Evolutionary conservation across 2,797 vertebrate genomes (phyloP).

Genomic region (Pempheris klunzingeri): DNA sequence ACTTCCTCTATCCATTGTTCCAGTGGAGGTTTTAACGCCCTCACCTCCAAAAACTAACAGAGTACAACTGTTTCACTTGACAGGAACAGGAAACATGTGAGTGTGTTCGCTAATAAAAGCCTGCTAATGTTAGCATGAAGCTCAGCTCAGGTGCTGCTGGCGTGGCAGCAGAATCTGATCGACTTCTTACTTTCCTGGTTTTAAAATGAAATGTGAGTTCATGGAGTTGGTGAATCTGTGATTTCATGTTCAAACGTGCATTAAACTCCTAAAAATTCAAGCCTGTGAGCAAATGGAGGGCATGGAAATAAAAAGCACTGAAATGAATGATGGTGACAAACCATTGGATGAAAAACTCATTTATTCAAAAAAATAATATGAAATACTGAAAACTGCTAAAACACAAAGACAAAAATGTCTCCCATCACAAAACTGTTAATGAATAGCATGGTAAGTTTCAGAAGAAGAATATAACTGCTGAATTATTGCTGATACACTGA

Average conservation of each 20-base stretch:
- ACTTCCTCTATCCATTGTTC: too few species aligned
- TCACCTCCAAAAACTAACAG: too few species aligned
- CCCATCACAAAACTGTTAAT: neutral
- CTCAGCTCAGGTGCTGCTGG: too few species aligned
- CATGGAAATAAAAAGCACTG: neutral
- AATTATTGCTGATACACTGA: neutral
- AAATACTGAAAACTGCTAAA: neutral
- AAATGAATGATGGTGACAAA: constrained; percentile 17
- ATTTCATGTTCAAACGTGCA: neutral
- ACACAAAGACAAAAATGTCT: neutral
- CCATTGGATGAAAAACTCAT: neutral
- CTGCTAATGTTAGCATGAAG: neutral
- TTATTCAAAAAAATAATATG: constrained; percentile 35
- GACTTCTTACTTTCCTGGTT: neutral
- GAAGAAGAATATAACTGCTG: neutral
- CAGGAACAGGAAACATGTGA: too few species aligned
- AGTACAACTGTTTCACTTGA: too few species aligned
- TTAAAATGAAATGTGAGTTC: too few species aligned
- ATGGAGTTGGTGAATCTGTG: too few species aligned
- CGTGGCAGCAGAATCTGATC: too few species aligned
- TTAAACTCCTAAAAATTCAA: neutral
- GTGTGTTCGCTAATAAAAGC: neutral
- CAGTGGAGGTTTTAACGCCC: too few species aligned
- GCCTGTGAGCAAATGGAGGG: neutral
- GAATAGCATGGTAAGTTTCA: neutral